Evolutionary conservation across 2,888 invertebrate genomes (phyloP), one percentile per base, ranked within the genome.

Genomic region (Ctena decussata): DNA sequence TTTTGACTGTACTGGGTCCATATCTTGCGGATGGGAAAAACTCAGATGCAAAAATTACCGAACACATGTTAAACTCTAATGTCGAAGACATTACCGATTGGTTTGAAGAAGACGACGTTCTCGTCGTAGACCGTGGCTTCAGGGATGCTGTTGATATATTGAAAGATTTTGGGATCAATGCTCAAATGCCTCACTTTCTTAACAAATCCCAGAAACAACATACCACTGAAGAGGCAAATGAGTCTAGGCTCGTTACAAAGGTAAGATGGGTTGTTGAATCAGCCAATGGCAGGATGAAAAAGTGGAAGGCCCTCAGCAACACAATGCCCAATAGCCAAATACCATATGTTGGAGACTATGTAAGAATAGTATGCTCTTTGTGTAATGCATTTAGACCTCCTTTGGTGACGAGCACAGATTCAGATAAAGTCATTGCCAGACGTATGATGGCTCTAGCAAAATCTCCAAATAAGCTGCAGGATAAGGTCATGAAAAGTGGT

Each of bases 51-150:
- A n/a, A 72, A 15, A 87, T 85, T 12, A 60, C 88, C n/a, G 88
- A 88, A n/a, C 88, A 87, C 32, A 82, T 84, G 44, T 15, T 90
- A 5, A 77, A 73, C 21, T 49, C 49, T 39, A 89, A 87, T 60
- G 49, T 80, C 30, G 80, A 89, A n/a, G 12, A 57, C 2, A 57
- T 57, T 57, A 76, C 79, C 49, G 35, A 74, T 8, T 86, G 75
- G 77, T 46, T 90, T 3, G 15, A 83, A 41, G 72, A 77, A 57
- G 57, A 76, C 27, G 88, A 87, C 35, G 39, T 87, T 2, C 82
- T 87, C 79, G 73, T 85, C 15, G 86, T 85, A 0, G 84, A 87
- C 46, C n/a, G 89, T 32, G 85, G 86, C 5, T 90, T 90, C 71
- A 15, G 89, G 24, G 86, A 87, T 60, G 65, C 87, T 1, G 2